Conservation (phyloP, 1,140 invertebrate genomes). For the Gryllus bimaculatus region DNA sequence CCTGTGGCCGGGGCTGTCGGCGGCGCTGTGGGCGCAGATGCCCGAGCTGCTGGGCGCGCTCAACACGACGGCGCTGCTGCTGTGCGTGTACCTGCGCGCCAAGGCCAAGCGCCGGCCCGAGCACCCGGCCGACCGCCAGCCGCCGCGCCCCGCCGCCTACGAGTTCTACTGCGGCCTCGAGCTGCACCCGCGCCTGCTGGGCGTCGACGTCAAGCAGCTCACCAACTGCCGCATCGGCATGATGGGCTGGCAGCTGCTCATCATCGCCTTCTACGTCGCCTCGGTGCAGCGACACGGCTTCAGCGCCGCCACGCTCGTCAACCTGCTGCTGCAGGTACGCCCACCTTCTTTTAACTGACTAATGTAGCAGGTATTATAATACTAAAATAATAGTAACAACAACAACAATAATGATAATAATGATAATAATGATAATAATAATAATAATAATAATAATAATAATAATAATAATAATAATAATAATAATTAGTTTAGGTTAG, state of each 20-base stretch:
- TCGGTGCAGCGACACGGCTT: slow-evolving; percentile 33
- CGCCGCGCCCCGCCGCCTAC: slow-evolving; percentile 14
- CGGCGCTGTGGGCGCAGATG: slow-evolving; percentile 38
- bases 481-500: no score
- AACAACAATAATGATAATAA: no score
- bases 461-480: no score
- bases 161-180: slow-evolving; percentile 51
- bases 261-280: slow-evolving; percentile 33
- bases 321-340: slow-evolving; percentile 27
- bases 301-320: slow-evolving; percentile 37
- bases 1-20: slow-evolving; percentile 27
- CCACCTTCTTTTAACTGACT: not conserved
- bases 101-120: slow-evolving; percentile 34
- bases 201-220: slow-evolving; percentile 41
- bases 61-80: slow-evolving; percentile 40
- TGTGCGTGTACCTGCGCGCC: slow-evolving; percentile 39
- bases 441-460: no score
- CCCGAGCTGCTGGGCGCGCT: slow-evolving; percentile 33
- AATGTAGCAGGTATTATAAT: no score
- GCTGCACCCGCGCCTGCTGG: slow-evolving; percentile 42
- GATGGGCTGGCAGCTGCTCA: slow-evolving; percentile 47
- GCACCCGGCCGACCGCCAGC: slow-evolving; percentile 13
- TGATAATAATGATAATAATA: no score
- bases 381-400: no score
- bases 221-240: slow-evolving; percentile 45